A percentile compares a stretch with the other conserved stretches of the same genome.
Evolutionary conservation across 2,888 invertebrate genomes (phyloP).

Genomic region (Philereme vetulata): DNA sequence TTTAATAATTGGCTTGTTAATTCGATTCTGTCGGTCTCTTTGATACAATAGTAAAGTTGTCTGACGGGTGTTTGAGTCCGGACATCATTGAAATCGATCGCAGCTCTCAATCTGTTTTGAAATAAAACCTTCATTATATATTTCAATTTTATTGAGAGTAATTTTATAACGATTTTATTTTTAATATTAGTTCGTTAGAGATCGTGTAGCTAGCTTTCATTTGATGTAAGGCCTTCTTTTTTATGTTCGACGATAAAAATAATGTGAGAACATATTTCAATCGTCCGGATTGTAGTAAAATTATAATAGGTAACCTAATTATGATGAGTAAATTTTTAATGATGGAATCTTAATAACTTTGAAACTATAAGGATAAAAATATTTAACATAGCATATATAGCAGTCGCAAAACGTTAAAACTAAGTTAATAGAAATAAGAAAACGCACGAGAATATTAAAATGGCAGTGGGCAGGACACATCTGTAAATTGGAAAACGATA

Average conservation of each 20-base stretch:
- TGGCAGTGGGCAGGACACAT: too few relatives aligned
- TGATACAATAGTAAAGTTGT: slow-evolving; percentile 66
- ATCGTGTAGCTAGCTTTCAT: slow-evolving; percentile 15
- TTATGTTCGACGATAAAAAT: slow-evolving; percentile 3
- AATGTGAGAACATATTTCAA: neutral
- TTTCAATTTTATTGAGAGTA: slow-evolving; percentile 66
- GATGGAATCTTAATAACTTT: too few relatives aligned
- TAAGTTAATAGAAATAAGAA: too few relatives aligned
- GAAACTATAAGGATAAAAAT: too few relatives aligned
- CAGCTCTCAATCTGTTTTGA: slow-evolving; percentile 61
- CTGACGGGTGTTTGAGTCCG: slow-evolving; percentile 68
- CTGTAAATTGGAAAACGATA: too few relatives aligned
- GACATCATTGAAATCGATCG: slow-evolving; percentile 57
- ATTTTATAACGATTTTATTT: slow-evolving; percentile 56
- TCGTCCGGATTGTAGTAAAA: neutral
- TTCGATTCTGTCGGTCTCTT: slow-evolving; percentile 72
- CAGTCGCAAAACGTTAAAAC: too few relatives aligned
- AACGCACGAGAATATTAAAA: too few relatives aligned
- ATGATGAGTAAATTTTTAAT: too few relatives aligned
- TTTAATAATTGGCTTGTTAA: slow-evolving; percentile 79
- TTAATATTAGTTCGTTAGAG: slow-evolving; percentile 51
- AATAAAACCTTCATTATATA: slow-evolving; percentile 67
- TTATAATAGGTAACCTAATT: too few relatives aligned
- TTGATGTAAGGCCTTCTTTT: slow-evolving; percentile 11
- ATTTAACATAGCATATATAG: too few relatives aligned